Evolutionary conservation across 2,113 vertebrate species (phyloP).

Genomic region (Tretioscincus oriximinensis): DNA sequence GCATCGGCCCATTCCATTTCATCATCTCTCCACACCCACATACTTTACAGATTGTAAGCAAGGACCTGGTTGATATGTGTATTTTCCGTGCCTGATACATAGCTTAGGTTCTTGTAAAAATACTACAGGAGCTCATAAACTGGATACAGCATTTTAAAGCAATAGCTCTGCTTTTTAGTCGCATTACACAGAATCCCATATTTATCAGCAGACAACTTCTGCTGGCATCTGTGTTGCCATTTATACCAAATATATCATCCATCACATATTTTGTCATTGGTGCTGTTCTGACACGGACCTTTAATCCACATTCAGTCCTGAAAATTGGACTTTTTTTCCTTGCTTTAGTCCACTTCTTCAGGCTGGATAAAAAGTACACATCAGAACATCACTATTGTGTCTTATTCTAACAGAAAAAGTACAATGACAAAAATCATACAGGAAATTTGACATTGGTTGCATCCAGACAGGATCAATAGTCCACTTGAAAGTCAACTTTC

Average conservation of each 20-base stretch:
- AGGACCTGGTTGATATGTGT: not conserved
- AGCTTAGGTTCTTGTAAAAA: not conserved
- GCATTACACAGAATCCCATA: not conserved
- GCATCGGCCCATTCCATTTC: not conserved
- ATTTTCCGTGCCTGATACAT: not conserved
- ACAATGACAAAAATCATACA: not conserved
- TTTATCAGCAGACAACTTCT: not conserved
- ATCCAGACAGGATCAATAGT: no score
- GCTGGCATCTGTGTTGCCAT: no score
- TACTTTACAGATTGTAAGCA: not conserved
- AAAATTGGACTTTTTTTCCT: no score
- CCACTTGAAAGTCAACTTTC: no score
- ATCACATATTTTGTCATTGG: not conserved
- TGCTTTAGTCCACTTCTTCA: no score
- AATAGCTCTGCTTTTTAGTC: not conserved
- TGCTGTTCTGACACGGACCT: no score
- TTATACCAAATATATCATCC: not conserved
- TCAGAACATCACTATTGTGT: no score
- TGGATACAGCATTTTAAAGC: not conserved
- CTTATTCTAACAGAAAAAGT: not conserved
- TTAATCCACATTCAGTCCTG: no score
- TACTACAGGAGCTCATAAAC: not conserved
- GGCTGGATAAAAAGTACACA: no score
- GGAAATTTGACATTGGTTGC: not conserved
- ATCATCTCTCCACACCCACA: not conserved